Conservation (phyloP, 2,888 invertebrate species). For the Rotaria socialis region DNA sequence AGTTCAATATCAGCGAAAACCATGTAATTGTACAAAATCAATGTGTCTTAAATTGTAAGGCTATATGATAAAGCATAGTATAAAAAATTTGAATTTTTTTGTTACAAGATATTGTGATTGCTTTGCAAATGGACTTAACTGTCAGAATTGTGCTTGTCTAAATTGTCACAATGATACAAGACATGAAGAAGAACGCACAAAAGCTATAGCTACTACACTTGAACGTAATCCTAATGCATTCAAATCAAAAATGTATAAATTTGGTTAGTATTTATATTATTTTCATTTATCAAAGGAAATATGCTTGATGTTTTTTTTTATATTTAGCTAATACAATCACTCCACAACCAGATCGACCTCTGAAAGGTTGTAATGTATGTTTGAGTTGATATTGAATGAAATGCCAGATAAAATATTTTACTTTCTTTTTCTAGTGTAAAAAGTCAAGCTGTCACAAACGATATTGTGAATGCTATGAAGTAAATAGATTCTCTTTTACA, state of each 20-base stretch:
- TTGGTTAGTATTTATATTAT: neutral
- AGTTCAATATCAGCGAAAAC: constrained; percentile 38
- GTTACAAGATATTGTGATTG: constrained; percentile 80
- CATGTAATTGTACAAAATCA: constrained; percentile 46
- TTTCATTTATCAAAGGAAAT: neutral
- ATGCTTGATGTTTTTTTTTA: no score
- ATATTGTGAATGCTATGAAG: constrained; percentile 46
- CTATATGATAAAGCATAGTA: neutral
- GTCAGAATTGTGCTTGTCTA: constrained; percentile 90
- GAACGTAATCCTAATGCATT: constrained; percentile 96
- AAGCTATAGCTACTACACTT: constrained; percentile 85
- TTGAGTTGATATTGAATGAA: neutral
- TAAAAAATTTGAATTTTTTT: neutral
- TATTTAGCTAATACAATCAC: neutral
- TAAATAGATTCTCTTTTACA: neutral
- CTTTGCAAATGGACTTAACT: constrained; percentile 98
- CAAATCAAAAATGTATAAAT: constrained; percentile 84
- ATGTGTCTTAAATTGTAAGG: constrained; percentile 46
- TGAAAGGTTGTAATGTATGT: constrained; percentile 21
- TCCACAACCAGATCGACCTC: neutral
- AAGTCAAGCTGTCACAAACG: constrained; percentile 45
- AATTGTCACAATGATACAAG: constrained; percentile 93
- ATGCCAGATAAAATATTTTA: no score
- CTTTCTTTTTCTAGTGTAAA: constrained; percentile 33
- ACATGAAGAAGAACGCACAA: constrained; percentile 85